Conservation (phyloP, 1,140 invertebrate genomes). For the Portunus trituberculatus region DNA sequence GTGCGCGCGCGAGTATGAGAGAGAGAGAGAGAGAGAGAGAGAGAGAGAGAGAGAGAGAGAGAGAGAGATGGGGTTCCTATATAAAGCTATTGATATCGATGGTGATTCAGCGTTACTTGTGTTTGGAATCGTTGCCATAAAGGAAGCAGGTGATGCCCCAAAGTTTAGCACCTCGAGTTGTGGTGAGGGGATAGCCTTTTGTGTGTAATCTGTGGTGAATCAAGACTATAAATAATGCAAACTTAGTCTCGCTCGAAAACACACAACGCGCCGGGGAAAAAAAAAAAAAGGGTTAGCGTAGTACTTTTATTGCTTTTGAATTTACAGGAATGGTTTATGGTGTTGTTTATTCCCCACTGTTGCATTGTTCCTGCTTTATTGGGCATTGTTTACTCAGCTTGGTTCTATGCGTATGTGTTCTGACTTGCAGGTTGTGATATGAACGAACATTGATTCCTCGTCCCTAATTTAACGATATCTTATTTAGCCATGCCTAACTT, state of each 20-base stretch:
- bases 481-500: no score
- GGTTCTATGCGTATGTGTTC: no score
- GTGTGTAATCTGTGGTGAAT: neutral
- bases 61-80: neutral
- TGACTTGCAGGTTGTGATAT: no score
- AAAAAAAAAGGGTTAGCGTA: neutral
- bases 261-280: neutral
- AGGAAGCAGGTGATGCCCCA: no score
- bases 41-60: constrained; percentile 33
- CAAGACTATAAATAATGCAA: constrained; percentile 1
- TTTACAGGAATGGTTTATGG: neutral
- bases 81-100: neutral
- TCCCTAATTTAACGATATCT: no score
- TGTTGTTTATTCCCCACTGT: no score
- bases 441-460: no score
- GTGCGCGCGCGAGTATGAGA: neutral
- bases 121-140: no score
- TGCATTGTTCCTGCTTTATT: no score
- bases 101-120: no score
- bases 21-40: constrained; percentile 39
- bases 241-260: neutral
- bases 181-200: neutral
- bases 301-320: neutral
- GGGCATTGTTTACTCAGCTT: no score
- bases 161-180: neutral